A percentile compares a stretch with the other conserved stretches of the same genome.
phyloP scores from a whole-genome alignment of 2,797 vertebrate species.

The Myioborus melanocephalus region DNA sequence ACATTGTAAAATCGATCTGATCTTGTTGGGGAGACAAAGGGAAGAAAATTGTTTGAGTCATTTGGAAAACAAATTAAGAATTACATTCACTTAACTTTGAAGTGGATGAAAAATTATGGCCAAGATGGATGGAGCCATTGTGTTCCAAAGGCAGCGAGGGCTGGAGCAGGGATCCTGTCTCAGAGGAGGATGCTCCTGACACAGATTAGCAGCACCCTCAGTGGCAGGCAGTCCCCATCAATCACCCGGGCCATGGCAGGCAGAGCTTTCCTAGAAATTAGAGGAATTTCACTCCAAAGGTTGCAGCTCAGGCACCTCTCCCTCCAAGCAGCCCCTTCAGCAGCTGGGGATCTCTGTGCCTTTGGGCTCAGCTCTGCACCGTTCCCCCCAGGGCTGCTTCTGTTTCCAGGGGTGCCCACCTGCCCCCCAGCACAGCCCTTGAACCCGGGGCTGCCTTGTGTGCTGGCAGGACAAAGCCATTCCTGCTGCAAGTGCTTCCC shows the following conservation, averaged over 20 bases:
- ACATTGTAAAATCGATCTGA: constrained; percentile 45
- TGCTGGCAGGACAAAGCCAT: neutral
- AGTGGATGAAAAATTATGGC: neutral
- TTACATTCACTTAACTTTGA: constrained; percentile 46
- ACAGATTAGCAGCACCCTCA: neutral
- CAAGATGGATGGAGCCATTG: neutral
- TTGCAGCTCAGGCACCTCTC: accelerated
- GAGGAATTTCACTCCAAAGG: neutral
- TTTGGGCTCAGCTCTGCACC: accelerated
- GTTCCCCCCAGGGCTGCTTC: neutral
- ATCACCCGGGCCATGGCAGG: neutral
- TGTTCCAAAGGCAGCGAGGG: neutral
- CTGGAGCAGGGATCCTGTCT: neutral
- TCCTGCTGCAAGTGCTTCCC: neutral
- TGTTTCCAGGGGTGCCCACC: neutral
- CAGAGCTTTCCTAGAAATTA: neutral
- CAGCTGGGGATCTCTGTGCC: neutral
- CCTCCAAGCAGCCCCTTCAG: neutral
- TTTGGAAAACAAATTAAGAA: constrained; percentile 53
- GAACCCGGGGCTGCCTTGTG: accelerated
- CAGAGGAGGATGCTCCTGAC: neutral
- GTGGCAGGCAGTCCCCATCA: neutral
- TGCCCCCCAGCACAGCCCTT: neutral
- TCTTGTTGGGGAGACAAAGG: constrained; percentile 32
- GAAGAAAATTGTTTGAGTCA: constrained; percentile 43